phyloP scores from a whole-genome alignment of 2,888 invertebrate genomes.

The Orchesella flavescens region DNA sequence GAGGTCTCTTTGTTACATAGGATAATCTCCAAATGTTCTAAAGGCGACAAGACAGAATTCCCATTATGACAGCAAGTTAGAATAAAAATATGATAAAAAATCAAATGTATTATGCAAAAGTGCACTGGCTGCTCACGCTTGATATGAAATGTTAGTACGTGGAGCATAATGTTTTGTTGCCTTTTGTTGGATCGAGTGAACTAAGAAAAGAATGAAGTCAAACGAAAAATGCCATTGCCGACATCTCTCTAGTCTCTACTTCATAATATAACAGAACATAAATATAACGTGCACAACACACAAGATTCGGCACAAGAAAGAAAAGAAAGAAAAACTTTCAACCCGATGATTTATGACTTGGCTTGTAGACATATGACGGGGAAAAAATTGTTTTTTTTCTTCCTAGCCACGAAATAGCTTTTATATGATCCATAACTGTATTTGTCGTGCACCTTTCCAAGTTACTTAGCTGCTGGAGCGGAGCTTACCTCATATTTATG shows the following conservation, averaged over 20 bases:
- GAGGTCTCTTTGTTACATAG: not conserved
- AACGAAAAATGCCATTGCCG: too few relatives aligned
- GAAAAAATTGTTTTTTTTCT: constrained; percentile 38
- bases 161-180: not conserved
- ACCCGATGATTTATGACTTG: constrained; percentile 54
- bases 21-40: constrained; percentile 23
- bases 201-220: not conserved
- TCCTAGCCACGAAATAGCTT: not conserved
- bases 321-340: constrained; percentile 20
- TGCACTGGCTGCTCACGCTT: not conserved
- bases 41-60: not conserved
- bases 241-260: too few relatives aligned
- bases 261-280: too few relatives aligned
- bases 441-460: not conserved
- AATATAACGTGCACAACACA: too few relatives aligned
- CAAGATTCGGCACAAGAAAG: too few relatives aligned
- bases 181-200: not conserved
- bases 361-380: constrained; percentile 58
- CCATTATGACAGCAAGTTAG: constrained; percentile 8
- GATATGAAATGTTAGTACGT: too few relatives aligned
- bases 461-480: too few relatives aligned
- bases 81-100: constrained; percentile 11
- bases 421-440: not conserved
- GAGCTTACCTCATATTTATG: not conserved
- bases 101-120: constrained; percentile 15